Evolutionary conservation across 2,113 vertebrate species (phyloP).

Genomic region (Salminus brasiliensis): DNA sequence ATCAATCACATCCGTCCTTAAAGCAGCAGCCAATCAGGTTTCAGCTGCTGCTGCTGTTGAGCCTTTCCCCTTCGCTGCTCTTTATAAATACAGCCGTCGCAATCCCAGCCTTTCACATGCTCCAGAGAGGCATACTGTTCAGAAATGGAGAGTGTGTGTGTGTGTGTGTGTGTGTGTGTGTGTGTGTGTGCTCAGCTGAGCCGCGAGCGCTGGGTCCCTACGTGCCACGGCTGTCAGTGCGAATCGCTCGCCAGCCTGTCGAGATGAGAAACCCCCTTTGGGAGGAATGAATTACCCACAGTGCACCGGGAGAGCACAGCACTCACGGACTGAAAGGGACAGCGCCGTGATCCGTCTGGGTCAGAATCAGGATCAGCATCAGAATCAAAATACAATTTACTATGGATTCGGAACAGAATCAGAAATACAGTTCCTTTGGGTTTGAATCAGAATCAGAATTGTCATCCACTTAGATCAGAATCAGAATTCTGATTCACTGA

Average conservation of each 20-base stretch:
- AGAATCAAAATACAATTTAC: neutral
- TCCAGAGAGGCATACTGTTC: slow-evolving; percentile 3
- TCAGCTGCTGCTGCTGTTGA: too few relatives aligned
- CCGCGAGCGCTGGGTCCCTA: slow-evolving; percentile 15
- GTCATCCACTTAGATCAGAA: neutral
- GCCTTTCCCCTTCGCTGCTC: too few relatives aligned
- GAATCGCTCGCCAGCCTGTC: slow-evolving; percentile 62
- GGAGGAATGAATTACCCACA: slow-evolving; percentile 69
- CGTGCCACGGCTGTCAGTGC: slow-evolving; percentile 58
- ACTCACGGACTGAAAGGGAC: slow-evolving; percentile 48
- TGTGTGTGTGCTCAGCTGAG: neutral
- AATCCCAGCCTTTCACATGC: neutral
- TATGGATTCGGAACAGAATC: neutral
- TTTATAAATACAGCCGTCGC: too few relatives aligned
- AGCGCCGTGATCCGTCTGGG: slow-evolving; percentile 31
- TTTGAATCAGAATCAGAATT: neutral
- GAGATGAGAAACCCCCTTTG: slow-evolving; percentile 61
- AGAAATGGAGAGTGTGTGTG: neutral
- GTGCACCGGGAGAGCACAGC: slow-evolving; percentile 58
- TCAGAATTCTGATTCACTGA: neutral
- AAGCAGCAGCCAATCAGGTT: too few relatives aligned
- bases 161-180: too few relatives aligned
- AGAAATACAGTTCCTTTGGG: neutral
- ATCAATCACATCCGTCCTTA: too few relatives aligned
- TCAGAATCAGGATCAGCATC: neutral